Base-by-base conservation (phyloP, 2,113 vertebrate species). In the Brachypodius melanocephalos region DNA sequence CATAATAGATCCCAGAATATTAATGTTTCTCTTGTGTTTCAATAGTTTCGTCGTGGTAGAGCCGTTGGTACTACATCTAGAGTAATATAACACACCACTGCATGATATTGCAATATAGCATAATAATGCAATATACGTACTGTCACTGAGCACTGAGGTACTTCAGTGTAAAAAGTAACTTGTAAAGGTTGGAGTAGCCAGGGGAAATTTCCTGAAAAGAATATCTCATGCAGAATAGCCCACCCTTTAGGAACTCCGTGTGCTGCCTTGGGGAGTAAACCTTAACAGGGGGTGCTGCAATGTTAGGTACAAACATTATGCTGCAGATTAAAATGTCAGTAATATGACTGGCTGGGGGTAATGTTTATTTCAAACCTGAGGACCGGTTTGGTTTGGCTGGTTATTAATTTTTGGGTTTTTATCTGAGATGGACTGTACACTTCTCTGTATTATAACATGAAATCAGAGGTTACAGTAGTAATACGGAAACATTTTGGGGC, bases 401-500 rank as follows among this genome's bases (percentile, higher is more conserved):
- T 66, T 91, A 12, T 73, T 93, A 38, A 57, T 72, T 52, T 84
- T 73, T 52, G 34, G 9, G 0, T 1, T 61, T 88, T 89, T 84
- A 31, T 72, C 40, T 68, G 43, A 20, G 38, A 34, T 10, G 22
- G 40, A 24, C 28, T 71, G 76, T n/a, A 75, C 7, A 6, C 8
- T 52, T 93, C 13, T 45, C 42, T 66, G 10, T 43, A 18, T 71
- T 62, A 20, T 32, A 63, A 58, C 8, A 29, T 46, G 15, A 93
- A 71, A 45, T 74, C 24, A 55, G n/a, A 83, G 32, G 31, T 73
- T 10, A n/a, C 32, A 43, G 24, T 52, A 78, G 54, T 58, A 67
- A 48, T 0, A 0, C 55, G 45, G 45, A 38, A 73, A 73, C 2
- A 8, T 45, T 69, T 89, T 12, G 2, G 43, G 36, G 15, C 57